Evolutionary conservation across 2,888 invertebrate species (phyloP).

Genomic region (Mythimna impura): DNA sequence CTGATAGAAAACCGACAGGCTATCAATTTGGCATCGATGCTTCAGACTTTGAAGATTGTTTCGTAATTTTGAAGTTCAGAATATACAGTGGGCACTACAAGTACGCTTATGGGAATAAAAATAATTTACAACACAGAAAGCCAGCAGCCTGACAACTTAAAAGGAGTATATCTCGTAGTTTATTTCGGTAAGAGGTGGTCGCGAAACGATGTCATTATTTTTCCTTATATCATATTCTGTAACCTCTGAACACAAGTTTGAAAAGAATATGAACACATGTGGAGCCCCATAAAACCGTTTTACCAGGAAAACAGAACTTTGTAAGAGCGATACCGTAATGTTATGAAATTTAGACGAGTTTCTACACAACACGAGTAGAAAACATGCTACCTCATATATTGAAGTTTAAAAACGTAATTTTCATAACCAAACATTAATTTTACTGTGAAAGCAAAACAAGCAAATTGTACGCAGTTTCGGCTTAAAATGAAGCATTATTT

Average conservation of each 20-base stretch:
- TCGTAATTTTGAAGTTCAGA: background rate
- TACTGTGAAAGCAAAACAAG: conserved; percentile 12
- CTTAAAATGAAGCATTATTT: conserved; percentile 24
- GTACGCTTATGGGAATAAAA: background rate
- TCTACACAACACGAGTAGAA: background rate
- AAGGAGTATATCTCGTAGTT: background rate
- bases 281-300: conserved; percentile 20
- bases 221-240: conserved; percentile 29
- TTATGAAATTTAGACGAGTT: conserved; percentile 38
- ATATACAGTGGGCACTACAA: background rate
- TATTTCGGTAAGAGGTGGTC: conserved; percentile 12
- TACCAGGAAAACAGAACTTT: conserved; percentile 30
- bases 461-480: conserved; percentile 9
- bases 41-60: no score
- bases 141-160: background rate
- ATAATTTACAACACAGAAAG: conserved; percentile 1
- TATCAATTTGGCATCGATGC: no score
- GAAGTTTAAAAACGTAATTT: conserved; percentile 17
- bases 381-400: conserved; percentile 14
- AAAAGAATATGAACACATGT: conserved; percentile 28
- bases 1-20: no score
- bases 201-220: conserved; percentile 29
- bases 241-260: conserved; percentile 23
- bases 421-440: conserved; percentile 20
- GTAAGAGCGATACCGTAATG: conserved; percentile 19